phyloP scores from a whole-genome alignment of 1,140 invertebrate species.

The Heliothis subflexa region DNA sequence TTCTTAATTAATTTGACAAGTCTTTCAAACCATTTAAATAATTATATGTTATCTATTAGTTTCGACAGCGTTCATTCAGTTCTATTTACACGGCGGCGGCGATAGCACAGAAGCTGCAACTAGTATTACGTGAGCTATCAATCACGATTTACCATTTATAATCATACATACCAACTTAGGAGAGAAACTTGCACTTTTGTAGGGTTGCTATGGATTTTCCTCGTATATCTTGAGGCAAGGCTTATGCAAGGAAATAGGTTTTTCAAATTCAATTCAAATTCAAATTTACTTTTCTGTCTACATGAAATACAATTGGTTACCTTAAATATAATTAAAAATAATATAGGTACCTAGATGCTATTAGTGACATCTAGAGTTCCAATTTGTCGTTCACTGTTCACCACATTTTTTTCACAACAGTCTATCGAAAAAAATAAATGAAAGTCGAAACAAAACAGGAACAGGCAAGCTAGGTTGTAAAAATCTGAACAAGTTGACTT shows the following conservation, averaged over 20 bases:
- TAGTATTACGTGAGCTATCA: slow-evolving; percentile 28
- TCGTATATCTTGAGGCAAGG: too few species aligned
- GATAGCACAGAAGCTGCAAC: slow-evolving; percentile 15
- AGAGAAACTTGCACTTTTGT: slow-evolving; percentile 17
- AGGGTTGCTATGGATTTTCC: neutral
- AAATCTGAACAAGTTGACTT: neutral
- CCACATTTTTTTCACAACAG: too few species aligned
- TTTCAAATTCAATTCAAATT: too few species aligned
- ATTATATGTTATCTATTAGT: neutral
- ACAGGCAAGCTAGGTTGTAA: neutral
- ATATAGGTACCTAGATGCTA: too few species aligned
- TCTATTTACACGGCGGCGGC: neutral
- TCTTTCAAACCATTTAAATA: too few species aligned
- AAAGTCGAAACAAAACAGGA: neutral
- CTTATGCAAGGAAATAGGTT: too few species aligned
- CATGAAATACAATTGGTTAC: too few species aligned
- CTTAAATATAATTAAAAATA: too few species aligned
- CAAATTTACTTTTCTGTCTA: too few species aligned
- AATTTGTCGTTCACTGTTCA: too few species aligned
- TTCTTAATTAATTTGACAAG: too few species aligned
- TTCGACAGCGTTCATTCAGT: slow-evolving; percentile 1
- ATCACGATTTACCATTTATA: neutral
- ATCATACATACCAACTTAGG: neutral
- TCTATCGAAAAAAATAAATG: neutral
- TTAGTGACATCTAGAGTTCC: too few species aligned